These are phyloP conservation scores for Corythornis vintsioides DNA, from an alignment of 2,113 vertebrate genomes.

Conservation along the genomic window DNA sequence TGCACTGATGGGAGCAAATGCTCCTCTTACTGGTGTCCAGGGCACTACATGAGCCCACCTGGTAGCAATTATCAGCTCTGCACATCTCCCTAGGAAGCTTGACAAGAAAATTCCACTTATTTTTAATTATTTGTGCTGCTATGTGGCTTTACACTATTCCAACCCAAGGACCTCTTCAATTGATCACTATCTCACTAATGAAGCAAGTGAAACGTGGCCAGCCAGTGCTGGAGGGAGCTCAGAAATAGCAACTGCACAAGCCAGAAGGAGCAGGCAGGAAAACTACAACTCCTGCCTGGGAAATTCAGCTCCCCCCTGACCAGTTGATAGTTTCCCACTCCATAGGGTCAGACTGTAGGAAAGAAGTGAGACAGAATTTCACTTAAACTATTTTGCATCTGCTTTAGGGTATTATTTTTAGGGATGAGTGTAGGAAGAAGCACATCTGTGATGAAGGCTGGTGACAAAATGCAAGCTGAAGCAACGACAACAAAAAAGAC, in stretches of 20 bases:
- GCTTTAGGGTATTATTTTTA: background rate
- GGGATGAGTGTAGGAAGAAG: background rate
- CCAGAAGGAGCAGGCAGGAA: background rate
- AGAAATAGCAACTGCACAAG: background rate
- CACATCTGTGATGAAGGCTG: background rate
- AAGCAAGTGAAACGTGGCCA: background rate
- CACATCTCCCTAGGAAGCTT: background rate
- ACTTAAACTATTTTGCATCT: background rate
- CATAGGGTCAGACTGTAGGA: background rate
- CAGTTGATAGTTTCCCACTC: background rate
- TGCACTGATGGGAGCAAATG: background rate
- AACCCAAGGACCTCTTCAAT: background rate
- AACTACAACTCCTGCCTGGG: background rate
- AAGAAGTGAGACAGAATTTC: background rate
- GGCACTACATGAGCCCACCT: background rate
- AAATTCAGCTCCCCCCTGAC: background rate
- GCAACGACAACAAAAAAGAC: background rate
- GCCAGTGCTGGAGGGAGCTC: background rate
- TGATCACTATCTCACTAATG: background rate
- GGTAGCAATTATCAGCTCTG: background rate
- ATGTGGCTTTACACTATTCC: background rate
- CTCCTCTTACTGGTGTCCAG: background rate
- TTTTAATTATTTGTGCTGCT: background rate
- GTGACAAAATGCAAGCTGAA: background rate
- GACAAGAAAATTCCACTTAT: background rate